Conservation (phyloP, 2,888 invertebrate species). For the Acanthoscelides obtectus region DNA sequence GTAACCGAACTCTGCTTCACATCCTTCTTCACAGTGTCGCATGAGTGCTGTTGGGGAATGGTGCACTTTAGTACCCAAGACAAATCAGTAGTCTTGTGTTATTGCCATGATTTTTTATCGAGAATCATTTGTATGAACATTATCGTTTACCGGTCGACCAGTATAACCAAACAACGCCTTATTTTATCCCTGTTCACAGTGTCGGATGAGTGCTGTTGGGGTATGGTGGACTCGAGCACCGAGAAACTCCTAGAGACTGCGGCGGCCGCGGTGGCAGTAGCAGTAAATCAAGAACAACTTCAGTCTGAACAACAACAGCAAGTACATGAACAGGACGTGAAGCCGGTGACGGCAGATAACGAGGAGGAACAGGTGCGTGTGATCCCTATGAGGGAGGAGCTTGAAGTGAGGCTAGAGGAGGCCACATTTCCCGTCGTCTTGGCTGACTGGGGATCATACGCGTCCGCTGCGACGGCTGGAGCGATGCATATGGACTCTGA, state of each 20-base stretch:
- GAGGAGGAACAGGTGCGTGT: constrained; percentile 44
- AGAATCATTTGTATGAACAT: too few relatives aligned
- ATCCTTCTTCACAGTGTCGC: too few relatives aligned
- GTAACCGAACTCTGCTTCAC: too few relatives aligned
- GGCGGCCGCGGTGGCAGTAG: constrained; percentile 22
- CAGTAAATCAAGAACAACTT: constrained; percentile 4
- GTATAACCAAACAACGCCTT: constrained; percentile 8
- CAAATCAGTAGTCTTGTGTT: too few relatives aligned
- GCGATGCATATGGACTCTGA: constrained; percentile 48
- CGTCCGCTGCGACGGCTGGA: constrained; percentile 24
- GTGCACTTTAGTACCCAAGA: too few relatives aligned
- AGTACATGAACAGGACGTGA: constrained; percentile 3
- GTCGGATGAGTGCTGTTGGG: constrained; percentile 47
- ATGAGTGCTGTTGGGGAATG: too few relatives aligned
- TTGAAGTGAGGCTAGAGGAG: constrained; percentile 54
- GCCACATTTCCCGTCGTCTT: constrained; percentile 49
- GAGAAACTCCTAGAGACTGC: constrained; percentile 46
- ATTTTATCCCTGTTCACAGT: constrained; percentile 24
- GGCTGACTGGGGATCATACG: constrained; percentile 43
- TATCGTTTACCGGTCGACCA: background rate
- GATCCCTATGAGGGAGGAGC: constrained; percentile 56
- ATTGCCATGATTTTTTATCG: too few relatives aligned
- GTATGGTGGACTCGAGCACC: constrained; percentile 50
- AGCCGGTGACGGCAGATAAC: background rate
- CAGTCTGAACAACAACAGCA: constrained; percentile 15